phyloP scores from a whole-genome alignment of 2,888 invertebrate species.

The Lasioglossum figueresi region DNA sequence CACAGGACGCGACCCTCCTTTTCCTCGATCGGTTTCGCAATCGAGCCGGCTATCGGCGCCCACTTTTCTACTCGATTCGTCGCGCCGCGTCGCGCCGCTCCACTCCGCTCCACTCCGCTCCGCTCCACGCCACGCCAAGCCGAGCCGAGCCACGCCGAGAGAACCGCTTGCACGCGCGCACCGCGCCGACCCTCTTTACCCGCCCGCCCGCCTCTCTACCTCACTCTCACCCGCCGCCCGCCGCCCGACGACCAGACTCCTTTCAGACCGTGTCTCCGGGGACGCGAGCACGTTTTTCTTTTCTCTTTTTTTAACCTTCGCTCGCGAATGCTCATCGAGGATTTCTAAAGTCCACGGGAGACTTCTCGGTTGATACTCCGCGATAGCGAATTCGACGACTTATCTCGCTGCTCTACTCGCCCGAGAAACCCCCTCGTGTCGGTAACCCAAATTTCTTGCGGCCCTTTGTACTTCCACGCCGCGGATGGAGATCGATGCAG shows the following conservation, averaged over 20 bases:
- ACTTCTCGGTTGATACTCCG: neutral
- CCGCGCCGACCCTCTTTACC: neutral
- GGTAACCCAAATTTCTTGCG: neutral
- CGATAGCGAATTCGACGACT: neutral
- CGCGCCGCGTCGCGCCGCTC: slow-evolving; percentile 32
- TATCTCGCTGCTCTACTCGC: neutral
- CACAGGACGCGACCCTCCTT: slow-evolving; percentile 56
- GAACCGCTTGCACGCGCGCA: slow-evolving; percentile 24
- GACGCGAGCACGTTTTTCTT: neutral
- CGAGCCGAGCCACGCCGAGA: slow-evolving; percentile 7
- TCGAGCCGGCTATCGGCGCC: slow-evolving; percentile 48
- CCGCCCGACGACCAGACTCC: slow-evolving; percentile 14
- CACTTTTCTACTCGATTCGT: slow-evolving; percentile 58
- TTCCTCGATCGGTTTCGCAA: slow-evolving; percentile 65
- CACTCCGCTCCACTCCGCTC: slow-evolving; percentile 36
- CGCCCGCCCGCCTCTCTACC: neutral
- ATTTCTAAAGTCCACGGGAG: neutral
- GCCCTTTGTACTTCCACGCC: neutral
- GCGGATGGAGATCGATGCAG: neutral
- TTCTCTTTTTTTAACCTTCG: neutral
- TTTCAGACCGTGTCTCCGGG: slow-evolving; percentile 21
- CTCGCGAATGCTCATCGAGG: neutral
- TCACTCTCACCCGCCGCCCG: neutral
- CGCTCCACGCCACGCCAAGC: slow-evolving; percentile 31
- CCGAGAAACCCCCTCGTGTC: neutral